Percentiles rank a stretch among this genome's conserved stretches.
Conservation (phyloP, 2,797 vertebrate species). For the Acomys russatus region DNA sequence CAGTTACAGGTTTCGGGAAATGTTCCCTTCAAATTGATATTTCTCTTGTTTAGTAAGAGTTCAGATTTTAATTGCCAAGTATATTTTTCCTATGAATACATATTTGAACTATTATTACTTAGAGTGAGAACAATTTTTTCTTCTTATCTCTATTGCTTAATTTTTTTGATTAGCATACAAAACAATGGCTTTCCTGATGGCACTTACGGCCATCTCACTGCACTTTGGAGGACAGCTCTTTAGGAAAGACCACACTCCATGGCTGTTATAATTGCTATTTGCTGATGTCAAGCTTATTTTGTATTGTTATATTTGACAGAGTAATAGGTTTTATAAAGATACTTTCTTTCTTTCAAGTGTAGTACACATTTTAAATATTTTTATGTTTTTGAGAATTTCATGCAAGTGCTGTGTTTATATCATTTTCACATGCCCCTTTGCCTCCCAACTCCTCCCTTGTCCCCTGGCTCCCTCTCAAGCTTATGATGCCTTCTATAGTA, state of each 20-base stretch:
- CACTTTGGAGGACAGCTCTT: background rate
- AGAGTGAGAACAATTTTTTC: background rate
- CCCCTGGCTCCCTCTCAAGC: background rate
- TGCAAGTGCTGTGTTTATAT: background rate
- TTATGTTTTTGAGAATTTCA: background rate
- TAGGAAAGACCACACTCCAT: background rate
- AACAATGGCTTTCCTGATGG: background rate
- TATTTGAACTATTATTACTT: background rate
- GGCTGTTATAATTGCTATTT: background rate
- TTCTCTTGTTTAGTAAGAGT: conserved; percentile 1
- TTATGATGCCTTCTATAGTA: background rate
- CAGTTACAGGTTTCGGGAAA: background rate
- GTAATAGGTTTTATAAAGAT: background rate
- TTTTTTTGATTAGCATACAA: background rate
- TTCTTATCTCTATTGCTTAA: background rate
- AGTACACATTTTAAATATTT: background rate
- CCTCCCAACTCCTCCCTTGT: background rate
- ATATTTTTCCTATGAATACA: background rate
- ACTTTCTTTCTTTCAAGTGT: background rate
- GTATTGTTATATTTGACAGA: background rate
- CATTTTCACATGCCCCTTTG: background rate
- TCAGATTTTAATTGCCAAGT: background rate
- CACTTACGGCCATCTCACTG: background rate
- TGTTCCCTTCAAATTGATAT: background rate
- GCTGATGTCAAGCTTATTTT: background rate